These are phyloP conservation scores for Cavia porcellus DNA, from an alignment of 2,113 vertebrate genomes.

Conservation along the genomic window DNA sequence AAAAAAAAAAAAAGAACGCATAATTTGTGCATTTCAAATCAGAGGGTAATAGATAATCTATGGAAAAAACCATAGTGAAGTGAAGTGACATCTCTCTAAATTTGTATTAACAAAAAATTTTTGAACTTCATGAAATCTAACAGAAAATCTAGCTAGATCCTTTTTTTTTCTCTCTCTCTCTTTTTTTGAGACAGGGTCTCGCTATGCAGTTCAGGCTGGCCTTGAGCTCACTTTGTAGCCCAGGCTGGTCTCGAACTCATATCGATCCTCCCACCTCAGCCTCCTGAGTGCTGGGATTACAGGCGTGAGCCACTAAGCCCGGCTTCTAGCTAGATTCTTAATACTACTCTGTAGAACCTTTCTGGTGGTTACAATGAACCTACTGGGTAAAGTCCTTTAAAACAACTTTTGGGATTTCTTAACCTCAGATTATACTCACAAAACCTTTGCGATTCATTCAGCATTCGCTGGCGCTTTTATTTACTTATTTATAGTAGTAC, in stretches of 20 bases:
- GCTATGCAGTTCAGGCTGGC: too few relatives aligned
- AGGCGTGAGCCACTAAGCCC: too few relatives aligned
- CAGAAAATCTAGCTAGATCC: background rate
- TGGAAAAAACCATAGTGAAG: slow-evolving; percentile 35
- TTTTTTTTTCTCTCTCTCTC: background rate
- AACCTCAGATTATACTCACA: background rate
- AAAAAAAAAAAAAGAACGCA: background rate
- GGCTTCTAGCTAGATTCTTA: background rate
- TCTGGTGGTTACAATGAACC: background rate
- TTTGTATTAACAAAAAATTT: background rate
- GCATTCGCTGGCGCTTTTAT: background rate
- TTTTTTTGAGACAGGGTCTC: too few relatives aligned
- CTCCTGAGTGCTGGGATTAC: too few relatives aligned
- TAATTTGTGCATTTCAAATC: background rate
- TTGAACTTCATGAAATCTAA: slow-evolving; percentile 31
- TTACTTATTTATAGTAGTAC: background rate
- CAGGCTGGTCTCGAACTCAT: too few relatives aligned
- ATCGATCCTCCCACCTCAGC: too few relatives aligned
- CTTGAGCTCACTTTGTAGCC: too few relatives aligned
- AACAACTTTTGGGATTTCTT: background rate
- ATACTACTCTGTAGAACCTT: background rate
- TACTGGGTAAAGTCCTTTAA: background rate
- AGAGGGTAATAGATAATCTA: slow-evolving; percentile 8
- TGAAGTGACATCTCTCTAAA: background rate
- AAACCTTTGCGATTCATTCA: slow-evolving; percentile 14